phyloP scores from a whole-genome alignment of 2,797 vertebrate species.

The Crypturellus tataupa region DNA sequence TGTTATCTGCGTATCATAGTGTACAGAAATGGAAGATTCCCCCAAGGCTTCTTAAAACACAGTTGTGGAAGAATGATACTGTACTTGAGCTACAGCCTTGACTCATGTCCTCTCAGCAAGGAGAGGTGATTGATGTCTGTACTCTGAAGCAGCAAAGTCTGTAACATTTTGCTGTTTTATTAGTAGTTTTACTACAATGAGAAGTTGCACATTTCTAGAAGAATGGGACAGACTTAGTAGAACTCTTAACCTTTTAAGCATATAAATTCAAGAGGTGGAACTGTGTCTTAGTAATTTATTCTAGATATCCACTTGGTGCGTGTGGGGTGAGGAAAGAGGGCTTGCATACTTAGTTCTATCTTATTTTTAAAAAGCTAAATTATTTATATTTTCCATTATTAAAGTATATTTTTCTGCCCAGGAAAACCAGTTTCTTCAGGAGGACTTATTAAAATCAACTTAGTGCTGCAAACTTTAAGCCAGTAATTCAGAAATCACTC shows the following conservation, averaged over 20 bases:
- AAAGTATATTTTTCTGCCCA: conserved; percentile 62
- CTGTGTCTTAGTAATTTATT: not conserved
- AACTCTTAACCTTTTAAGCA: not conserved
- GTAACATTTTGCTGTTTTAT: not conserved
- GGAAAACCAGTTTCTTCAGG: not conserved
- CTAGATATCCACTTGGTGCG: not conserved
- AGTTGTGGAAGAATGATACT: not conserved
- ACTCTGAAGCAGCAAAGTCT: not conserved
- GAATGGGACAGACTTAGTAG: not conserved
- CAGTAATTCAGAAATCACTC: not conserved
- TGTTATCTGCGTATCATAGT: not conserved
- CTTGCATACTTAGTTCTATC: not conserved
- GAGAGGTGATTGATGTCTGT: not conserved
- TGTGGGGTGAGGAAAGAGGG: not conserved
- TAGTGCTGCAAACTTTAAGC: not conserved
- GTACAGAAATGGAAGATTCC: not conserved
- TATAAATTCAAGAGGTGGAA: not conserved
- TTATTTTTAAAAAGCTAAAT: conserved; percentile 27
- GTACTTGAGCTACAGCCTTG: not conserved
- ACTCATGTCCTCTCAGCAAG: not conserved
- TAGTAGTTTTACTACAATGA: not conserved
- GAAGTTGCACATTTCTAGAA: not conserved
- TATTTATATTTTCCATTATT: conserved; percentile 38
- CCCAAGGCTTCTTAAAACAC: not conserved
- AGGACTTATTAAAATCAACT: conserved; percentile 12